Conservation (phyloP, 2,113 vertebrate genomes). For the Tachuris rubrigastra region DNA sequence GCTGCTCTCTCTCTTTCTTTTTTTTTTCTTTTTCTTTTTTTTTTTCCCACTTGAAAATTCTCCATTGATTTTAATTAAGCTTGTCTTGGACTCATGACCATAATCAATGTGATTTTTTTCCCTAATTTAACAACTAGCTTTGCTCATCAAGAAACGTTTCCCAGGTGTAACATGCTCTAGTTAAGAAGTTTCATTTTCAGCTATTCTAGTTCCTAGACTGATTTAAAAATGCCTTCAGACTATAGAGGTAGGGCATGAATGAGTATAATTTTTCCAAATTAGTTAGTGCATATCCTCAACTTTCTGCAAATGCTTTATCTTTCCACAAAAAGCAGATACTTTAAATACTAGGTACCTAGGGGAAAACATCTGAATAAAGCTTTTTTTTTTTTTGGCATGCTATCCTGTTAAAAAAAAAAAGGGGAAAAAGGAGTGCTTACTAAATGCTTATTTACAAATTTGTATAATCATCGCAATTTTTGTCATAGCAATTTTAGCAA, state of each 20-base stretch:
- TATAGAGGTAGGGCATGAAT: background rate
- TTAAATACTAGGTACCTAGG: background rate
- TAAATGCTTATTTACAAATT: background rate
- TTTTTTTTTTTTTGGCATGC: background rate
- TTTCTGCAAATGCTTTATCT: background rate
- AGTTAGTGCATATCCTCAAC: background rate
- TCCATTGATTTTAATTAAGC: constrained; percentile 57
- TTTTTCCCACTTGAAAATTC: constrained; percentile 13
- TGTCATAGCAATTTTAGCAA: background rate
- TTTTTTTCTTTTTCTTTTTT: background rate
- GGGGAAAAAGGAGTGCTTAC: background rate
- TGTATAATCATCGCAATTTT: background rate
- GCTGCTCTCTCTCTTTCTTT: background rate
- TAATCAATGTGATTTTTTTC: constrained; percentile 10
- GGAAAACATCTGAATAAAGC: background rate
- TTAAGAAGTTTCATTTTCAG: constrained; percentile 7
- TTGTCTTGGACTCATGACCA: constrained; percentile 40
- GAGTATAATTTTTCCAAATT: background rate
- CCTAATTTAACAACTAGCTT: constrained; percentile 9
- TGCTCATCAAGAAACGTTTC: constrained; percentile 41
- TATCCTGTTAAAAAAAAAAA: background rate
- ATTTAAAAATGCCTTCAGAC: background rate
- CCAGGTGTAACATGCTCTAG: constrained; percentile 3
- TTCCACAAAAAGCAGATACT: background rate
- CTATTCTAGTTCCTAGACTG: background rate